Percentiles rank a stretch among this genome's conserved stretches.
phyloP scores from a whole-genome alignment of 1,140 invertebrate genomes.

The Galleria mellonella region DNA sequence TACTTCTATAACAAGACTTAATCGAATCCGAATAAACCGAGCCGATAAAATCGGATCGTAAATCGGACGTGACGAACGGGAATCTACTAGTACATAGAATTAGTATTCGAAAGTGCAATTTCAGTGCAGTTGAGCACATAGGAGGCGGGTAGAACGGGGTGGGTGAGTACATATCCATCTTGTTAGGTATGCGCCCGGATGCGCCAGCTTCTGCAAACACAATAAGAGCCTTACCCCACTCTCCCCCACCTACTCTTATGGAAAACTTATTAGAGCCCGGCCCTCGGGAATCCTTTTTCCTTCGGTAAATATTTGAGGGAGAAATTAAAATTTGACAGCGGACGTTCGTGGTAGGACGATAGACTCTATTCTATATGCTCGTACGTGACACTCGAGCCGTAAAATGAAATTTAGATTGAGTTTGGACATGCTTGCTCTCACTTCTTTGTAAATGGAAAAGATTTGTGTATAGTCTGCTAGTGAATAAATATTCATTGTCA shows the following conservation, averaged over 20 bases:
- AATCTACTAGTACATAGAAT: conserved; percentile 33
- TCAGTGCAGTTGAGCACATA: conserved; percentile 52
- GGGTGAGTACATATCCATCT: conserved; percentile 67
- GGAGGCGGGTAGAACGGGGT: conserved; percentile 49
- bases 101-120: conserved; percentile 71
- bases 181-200: conserved; percentile 72
- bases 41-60: conserved; percentile 4
- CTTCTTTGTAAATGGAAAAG: conserved; percentile 21
- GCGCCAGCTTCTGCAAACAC: conserved; percentile 70
- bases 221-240: conserved; percentile 60
- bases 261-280: conserved; percentile 72
- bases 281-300: conserved; percentile 72
- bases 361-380: conserved; percentile 56
- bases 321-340: conserved; percentile 74
- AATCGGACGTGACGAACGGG: conserved; percentile 3
- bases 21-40: no score
- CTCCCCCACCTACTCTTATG: conserved; percentile 50
- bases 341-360: conserved; percentile 48
- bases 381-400: conserved; percentile 67
- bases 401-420: conserved; percentile 72
- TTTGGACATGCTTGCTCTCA: conserved; percentile 46
- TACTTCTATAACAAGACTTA: no score
- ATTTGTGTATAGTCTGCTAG: not conserved
- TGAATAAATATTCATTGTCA: conserved; percentile 1
- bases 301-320: conserved; percentile 73